Evolutionary conservation across 2,888 invertebrate genomes (phyloP), one percentile per base, ranked within the genome.

Genomic region (Drosophila merina): DNA sequence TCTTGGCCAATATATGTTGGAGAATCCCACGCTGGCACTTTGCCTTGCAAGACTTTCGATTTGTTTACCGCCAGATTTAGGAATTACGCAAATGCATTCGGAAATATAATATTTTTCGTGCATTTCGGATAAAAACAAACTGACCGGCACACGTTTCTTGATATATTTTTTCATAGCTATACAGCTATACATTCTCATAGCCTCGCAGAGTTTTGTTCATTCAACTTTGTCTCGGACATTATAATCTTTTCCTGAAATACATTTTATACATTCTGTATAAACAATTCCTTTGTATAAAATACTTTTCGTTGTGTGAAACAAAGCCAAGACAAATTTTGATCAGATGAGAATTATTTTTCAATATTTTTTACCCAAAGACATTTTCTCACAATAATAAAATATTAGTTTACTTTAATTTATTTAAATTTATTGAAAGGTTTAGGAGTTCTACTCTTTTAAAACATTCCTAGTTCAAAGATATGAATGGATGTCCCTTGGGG

Each of bases 1-100:
- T 57, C 56, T 36, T 14, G 12, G 54, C n/a, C 57, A 54, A 44
- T 52, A 54, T 55, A 51, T 38, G 36, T 63, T 69, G 73, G 73
- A 72, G 63, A 69, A 72, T 69, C 72, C 72, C 72, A 71, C 67
- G 73, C 63, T 68, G 68, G 66, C 66, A 67, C 30, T 33, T 51
- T 68, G 68, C 63, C 68, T 62, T 25, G 40, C 51, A 42, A 57
- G 44, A 57, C 52, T 77, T 77, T 58, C 55, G 44, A 44, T 73
- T 57, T 57, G 57, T 54, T 68, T 71, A 44, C 40, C 38, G n/a
- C 54, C 62, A 66, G 63, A 73, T 88, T 79, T 68, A 57, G 76
- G 55, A 60, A 72, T 70, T 70, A 79, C 87, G 78, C 77, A 72
- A 84, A 80, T 72, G 56, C 57, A 78, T 59, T 52, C 30, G 42